Conservation (phyloP, 2,113 vertebrate genomes). For the Tringa solitaria region DNA sequence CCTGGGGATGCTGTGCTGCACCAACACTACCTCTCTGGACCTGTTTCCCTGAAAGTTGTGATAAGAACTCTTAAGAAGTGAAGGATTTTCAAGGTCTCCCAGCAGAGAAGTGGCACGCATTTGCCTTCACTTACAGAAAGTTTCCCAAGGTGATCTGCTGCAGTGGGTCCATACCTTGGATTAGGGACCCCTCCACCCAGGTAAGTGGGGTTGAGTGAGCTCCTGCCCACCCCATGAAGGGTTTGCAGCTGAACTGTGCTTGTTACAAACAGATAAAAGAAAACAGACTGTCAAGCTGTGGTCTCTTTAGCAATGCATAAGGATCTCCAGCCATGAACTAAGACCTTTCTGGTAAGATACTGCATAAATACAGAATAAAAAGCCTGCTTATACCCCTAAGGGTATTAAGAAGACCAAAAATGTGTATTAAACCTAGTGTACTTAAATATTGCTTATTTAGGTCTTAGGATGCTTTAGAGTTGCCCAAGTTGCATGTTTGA, state of each 20-base stretch:
- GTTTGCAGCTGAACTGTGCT: background rate
- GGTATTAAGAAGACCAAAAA: background rate
- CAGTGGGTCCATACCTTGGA: background rate
- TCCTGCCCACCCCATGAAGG: background rate
- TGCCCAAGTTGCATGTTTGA: background rate
- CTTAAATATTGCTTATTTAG: background rate
- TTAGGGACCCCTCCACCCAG: background rate
- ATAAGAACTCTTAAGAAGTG: background rate
- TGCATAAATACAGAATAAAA: background rate
- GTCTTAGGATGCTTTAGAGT: background rate
- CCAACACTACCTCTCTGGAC: background rate
- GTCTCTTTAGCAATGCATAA: background rate
- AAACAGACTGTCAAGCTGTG: background rate
- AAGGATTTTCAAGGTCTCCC: background rate
- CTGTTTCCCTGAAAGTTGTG: rapidly evolving
- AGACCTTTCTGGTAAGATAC: background rate
- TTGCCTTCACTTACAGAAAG: background rate
- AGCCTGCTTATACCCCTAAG: background rate
- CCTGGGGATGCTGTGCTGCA: background rate
- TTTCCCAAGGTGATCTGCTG: background rate
- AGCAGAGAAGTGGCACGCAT: background rate
- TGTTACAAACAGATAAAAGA: background rate
- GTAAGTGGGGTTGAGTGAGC: background rate
- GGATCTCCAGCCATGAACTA: background rate
- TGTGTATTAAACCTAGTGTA: background rate